A percentile compares a stretch with the other conserved stretches of the same genome.
phyloP scores from a whole-genome alignment of 1,140 invertebrate genomes.

The Drosophila eugracilis region DNA sequence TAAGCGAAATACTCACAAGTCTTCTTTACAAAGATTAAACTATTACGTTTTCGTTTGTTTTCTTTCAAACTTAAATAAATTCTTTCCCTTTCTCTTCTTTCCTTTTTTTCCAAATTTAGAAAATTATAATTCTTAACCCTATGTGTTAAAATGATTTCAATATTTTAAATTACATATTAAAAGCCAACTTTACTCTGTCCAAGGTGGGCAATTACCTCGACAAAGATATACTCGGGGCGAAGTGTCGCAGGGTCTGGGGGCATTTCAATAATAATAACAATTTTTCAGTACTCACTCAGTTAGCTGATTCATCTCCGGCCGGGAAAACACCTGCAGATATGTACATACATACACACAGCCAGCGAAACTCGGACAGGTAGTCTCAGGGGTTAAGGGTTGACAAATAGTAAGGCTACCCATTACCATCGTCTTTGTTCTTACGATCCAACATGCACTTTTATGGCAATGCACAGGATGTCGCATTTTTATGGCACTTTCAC shows the following conservation, averaged over 20 bases:
- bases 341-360: neutral
- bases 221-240: neutral
- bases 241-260: neutral
- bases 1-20: no score
- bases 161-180: no score
- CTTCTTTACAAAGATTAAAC: no score
- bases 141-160: no score
- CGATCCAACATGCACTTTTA: constrained; percentile 31
- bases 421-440: constrained; percentile 42
- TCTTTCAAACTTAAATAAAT: no score
- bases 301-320: constrained; percentile 39
- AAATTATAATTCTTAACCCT: no score
- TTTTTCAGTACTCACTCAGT: constrained; percentile 28
- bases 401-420: constrained; percentile 12
- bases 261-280: constrained; percentile 40
- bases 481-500: constrained; percentile 51
- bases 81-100: no score
- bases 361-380: constrained; percentile 15
- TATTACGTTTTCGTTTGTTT: no score
- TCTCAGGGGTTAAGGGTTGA: constrained; percentile 14
- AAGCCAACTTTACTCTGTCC: constrained; percentile 16
- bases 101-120: no score
- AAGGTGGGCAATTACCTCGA: constrained; percentile 14
- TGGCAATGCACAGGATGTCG: constrained; percentile 35
- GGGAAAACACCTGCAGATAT: constrained; percentile 46